Evolutionary conservation across 2,113 vertebrate species (phyloP).

Genomic region (Phalacrocorax aristotelis): DNA sequence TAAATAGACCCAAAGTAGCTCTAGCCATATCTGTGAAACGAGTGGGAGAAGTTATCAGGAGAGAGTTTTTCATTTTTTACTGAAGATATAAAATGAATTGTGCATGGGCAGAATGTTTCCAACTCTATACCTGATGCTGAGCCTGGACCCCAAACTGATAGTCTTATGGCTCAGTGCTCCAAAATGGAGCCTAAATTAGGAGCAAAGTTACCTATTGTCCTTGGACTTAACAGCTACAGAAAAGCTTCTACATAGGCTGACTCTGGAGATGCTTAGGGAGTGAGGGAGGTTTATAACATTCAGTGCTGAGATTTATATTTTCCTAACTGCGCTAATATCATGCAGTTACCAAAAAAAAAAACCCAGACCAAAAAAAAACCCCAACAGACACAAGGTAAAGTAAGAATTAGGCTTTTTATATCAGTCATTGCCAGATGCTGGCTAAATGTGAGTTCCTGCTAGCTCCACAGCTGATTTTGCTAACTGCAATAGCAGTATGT

Average conservation of each 20-base stretch:
- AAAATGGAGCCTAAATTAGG: not conserved
- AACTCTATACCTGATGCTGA: not conserved
- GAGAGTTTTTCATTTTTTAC: not conserved
- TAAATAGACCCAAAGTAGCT: not conserved
- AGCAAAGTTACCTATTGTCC: not conserved
- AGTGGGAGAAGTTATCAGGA: not conserved
- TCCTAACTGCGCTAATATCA: not conserved
- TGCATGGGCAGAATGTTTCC: not conserved
- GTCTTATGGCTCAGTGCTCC: not conserved
- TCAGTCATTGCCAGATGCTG: not conserved
- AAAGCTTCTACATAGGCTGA: rapidly evolving
- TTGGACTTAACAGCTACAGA: not conserved
- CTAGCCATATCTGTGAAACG: not conserved
- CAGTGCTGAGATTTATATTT: rapidly evolving
- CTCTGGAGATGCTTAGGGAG: not conserved
- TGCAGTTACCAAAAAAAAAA: not conserved
- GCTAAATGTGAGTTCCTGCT: not conserved
- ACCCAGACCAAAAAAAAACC: too few species aligned
- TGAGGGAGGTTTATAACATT: not conserved
- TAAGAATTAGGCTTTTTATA: not conserved
- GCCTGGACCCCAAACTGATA: rapidly evolving
- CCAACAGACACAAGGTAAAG: not conserved
- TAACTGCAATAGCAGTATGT: not conserved
- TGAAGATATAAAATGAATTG: not conserved
- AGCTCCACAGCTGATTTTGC: not conserved